Conservation (phyloP, 2,113 vertebrate species). For the Colius striatus region DNA sequence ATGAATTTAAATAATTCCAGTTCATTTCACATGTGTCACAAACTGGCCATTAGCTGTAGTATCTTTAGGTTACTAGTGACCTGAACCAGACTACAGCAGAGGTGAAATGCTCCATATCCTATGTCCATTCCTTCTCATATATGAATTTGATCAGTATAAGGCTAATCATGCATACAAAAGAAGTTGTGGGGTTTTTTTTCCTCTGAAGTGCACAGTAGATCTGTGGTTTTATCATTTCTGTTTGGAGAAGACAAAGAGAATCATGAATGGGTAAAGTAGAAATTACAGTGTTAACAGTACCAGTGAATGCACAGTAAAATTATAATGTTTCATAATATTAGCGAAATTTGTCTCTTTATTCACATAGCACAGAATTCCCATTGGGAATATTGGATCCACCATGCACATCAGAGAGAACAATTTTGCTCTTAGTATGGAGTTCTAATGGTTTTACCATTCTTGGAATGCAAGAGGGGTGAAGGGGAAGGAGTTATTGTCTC, state of each 20-base stretch:
- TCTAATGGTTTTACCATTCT: conserved; percentile 23
- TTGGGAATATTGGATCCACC: conserved; percentile 14
- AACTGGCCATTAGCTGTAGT: neutral
- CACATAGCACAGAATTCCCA: neutral
- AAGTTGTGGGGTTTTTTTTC: neutral
- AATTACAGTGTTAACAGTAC: conserved; percentile 1
- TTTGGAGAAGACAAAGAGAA: neutral
- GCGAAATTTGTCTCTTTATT: conserved; percentile 41
- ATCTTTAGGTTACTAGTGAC: conserved; percentile 34
- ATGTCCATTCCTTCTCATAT: neutral
- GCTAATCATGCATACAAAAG: conserved; percentile 35
- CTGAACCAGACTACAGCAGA: neutral
- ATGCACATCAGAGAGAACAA: neutral
- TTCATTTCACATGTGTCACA: conserved; percentile 23
- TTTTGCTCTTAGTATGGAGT: neutral
- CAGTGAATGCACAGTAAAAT: neutral
- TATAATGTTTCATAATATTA: conserved; percentile 20
- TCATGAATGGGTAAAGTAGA: conserved; percentile 2
- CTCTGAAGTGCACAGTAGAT: neutral
- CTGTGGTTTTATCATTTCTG: neutral
- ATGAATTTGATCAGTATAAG: conserved; percentile 18
- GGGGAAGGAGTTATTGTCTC: neutral
- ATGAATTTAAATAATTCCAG: conserved; percentile 24
- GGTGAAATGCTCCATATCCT: conserved; percentile 54
- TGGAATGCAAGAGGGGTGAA: neutral